Evolutionary conservation across 2,888 invertebrate species (phyloP), one percentile per base, ranked within the genome.

Genomic region (Ernsta delagoae): DNA sequence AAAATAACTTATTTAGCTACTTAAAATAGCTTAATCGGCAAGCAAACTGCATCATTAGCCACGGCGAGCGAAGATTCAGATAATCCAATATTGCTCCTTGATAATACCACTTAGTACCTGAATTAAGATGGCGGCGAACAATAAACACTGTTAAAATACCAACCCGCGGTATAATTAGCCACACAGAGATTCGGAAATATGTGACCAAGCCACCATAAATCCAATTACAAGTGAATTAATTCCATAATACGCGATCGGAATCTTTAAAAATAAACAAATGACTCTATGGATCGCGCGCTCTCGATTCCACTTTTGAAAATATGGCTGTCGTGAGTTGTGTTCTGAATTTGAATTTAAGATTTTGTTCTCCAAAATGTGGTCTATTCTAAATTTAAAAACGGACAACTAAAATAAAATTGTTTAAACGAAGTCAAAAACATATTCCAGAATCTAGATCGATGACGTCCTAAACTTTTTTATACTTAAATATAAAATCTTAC

Each of bases 201-300:
- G 81, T 81, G 70, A 74, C 76, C 74, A 71, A 72, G 78, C 79
- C 77, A 76, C 83, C 80, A 88, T 90, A 90, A 89, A 90, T 89
- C 83, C 89, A 88, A 89, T 89, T 88, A 89, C 83, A 85, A 77
- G 78, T 83, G 85, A 89, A 88, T 89, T 87, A 89, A 88, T 86
- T 86, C 82, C 76, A 81, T 69, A 85, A 86, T 84, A 85, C 82
- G 79, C 74, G 71, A 74, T 67, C 67, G 77, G 77, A 74, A 76
- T 79, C 76, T 79, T 78, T 77, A 65, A 70, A 67, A 67, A 67
- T 56, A 67, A 67, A 67, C 61, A 67, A 62, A 67, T 67, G 24
- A 43, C 60, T 67, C 60, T 61, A 67, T 61, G 67, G 67, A 61
- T 61, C 67, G 67, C 67, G 61, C 67, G 61, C 48, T 67, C 43